phyloP scores from a whole-genome alignment of 2,888 invertebrate species.

The Ichneumon xanthorius region DNA sequence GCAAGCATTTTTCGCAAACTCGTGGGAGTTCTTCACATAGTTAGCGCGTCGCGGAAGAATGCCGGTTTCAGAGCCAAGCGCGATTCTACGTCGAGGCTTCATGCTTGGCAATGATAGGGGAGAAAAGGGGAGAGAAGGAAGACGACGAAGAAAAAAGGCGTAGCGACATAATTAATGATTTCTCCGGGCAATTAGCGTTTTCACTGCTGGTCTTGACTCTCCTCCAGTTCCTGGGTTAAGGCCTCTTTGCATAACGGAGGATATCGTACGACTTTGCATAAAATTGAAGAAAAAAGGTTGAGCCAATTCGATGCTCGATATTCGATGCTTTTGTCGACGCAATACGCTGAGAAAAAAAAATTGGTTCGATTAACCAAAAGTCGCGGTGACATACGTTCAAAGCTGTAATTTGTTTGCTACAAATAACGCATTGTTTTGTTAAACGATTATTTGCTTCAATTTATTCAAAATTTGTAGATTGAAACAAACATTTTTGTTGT shows the following conservation, averaged over 20 bases:
- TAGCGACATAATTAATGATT: constrained; percentile 71
- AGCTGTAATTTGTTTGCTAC: too few species aligned
- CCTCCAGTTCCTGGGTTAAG: constrained; percentile 71
- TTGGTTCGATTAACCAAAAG: too few species aligned
- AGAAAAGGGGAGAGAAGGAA: background rate
- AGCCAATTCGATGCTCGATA: too few species aligned
- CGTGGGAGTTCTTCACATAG: constrained; percentile 80
- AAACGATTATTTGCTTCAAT: too few species aligned
- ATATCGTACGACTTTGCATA: background rate
- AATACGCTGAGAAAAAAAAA: too few species aligned
- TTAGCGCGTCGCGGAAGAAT: constrained; percentile 76
- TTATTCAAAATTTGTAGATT: too few species aligned
- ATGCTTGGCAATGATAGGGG: constrained; percentile 16
- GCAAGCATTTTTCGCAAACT: constrained; percentile 70
- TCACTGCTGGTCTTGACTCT: constrained; percentile 78
- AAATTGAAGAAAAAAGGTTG: too few species aligned
- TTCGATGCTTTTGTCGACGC: too few species aligned
- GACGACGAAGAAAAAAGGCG: constrained; percentile 37
- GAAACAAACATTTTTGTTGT: too few species aligned
- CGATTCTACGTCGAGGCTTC: constrained; percentile 3
- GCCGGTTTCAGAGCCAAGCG: constrained; percentile 68
- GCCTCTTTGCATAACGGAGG: constrained; percentile 68
- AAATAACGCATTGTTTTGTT: too few species aligned
- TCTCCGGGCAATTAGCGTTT: constrained; percentile 78
- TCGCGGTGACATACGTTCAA: too few species aligned